Evolutionary conservation across 1,140 invertebrate genomes (phyloP).

Genomic region (Aphaenogaster ashmeadi): DNA sequence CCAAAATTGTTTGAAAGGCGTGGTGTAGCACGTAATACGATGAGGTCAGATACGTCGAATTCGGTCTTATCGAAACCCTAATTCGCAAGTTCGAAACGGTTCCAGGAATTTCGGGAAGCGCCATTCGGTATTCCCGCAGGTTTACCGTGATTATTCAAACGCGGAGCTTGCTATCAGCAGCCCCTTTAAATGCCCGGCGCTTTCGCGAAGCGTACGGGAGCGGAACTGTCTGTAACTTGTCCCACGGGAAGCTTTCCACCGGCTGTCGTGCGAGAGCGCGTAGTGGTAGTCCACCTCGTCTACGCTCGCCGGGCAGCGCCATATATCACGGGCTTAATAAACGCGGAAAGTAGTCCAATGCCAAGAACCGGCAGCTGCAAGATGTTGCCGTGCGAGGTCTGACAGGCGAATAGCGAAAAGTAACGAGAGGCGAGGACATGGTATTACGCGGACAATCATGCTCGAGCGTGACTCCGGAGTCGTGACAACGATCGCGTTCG

Average conservation of each 20-base stretch:
- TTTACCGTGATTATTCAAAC: constrained; percentile 64
- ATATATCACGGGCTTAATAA: constrained; percentile 77
- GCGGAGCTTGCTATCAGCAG: constrained; percentile 52
- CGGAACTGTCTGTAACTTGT: constrained; percentile 64
- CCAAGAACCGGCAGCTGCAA: constrained; percentile 65
- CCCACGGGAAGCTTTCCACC: constrained; percentile 52
- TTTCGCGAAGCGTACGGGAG: constrained; percentile 45
- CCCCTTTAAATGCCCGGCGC: constrained; percentile 56
- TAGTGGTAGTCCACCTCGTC: constrained; percentile 51
- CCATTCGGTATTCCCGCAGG: constrained; percentile 56
- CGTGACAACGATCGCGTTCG: constrained; percentile 56
- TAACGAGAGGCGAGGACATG: constrained; percentile 45
- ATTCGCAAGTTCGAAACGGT: constrained; percentile 44
- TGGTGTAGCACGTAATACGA: not conserved
- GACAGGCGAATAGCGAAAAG: constrained; percentile 58
- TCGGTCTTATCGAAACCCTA: constrained; percentile 41
- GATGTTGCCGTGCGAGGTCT: constrained; percentile 28
- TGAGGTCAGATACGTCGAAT: constrained; percentile 34
- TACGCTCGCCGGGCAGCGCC: constrained; percentile 50
- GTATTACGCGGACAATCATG: constrained; percentile 67
- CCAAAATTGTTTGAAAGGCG: constrained; percentile 13
- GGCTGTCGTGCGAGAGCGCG: constrained; percentile 47
- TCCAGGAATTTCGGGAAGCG: constrained; percentile 47
- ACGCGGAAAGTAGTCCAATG: constrained; percentile 74
- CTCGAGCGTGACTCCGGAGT: constrained; percentile 55